Conservation (phyloP, 2,113 vertebrate genomes). For the Mesembrinibis cayennensis region DNA sequence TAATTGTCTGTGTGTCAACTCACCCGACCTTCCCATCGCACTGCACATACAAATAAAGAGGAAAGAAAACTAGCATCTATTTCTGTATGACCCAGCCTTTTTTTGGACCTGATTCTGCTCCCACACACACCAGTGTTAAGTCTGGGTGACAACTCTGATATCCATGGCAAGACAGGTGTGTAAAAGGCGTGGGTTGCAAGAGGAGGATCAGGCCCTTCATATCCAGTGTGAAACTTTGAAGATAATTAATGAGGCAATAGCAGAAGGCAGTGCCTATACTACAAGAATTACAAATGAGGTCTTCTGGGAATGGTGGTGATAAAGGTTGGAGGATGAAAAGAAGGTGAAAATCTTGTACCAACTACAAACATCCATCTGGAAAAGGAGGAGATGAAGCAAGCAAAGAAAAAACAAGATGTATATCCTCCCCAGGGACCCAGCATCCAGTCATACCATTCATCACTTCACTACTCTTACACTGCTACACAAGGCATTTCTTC, state of each 20-base stretch:
- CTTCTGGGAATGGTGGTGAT: background rate
- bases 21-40: background rate
- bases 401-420: background rate
- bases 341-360: slow-evolving; percentile 22
- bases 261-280: background rate
- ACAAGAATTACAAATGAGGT: background rate
- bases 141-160: background rate
- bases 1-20: background rate
- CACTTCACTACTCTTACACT: background rate
- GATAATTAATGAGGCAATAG: background rate
- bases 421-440: background rate
- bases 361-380: background rate
- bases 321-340: slow-evolving; percentile 16
- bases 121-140: background rate
- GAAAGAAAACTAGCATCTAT: background rate
- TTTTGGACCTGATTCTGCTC: background rate
- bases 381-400: background rate
- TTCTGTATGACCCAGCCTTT: background rate
- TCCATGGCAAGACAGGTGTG: background rate
- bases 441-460: background rate
- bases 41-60: background rate
- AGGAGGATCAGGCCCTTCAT: background rate
- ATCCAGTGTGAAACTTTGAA: background rate
- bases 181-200: background rate
- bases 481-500: background rate